phyloP scores from a whole-genome alignment of 2,797 vertebrate species.

The Hafferia zeledoni region DNA sequence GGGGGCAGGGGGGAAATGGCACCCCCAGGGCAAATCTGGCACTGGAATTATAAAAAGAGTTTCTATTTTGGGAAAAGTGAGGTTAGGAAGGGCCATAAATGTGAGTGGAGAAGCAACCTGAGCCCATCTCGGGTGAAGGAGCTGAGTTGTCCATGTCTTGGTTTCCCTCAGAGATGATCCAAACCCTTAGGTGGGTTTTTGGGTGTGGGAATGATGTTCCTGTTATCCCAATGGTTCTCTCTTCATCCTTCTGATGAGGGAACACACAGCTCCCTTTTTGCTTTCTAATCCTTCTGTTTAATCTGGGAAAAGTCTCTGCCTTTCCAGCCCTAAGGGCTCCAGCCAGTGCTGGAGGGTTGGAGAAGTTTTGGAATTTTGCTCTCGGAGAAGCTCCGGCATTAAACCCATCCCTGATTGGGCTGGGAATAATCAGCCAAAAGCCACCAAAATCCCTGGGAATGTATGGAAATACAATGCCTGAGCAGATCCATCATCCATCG shows the following conservation, averaged over 20 bases:
- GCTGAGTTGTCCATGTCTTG: not conserved
- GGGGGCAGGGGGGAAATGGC: not conserved
- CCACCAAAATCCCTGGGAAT: not conserved
- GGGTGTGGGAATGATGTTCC: not conserved
- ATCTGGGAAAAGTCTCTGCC: not conserved
- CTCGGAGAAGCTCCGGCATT: accelerated
- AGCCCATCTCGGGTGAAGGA: not conserved
- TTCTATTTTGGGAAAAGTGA: conserved; percentile 17
- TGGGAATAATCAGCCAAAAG: not conserved
- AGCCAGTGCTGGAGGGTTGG: not conserved
- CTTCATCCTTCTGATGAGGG: not conserved
- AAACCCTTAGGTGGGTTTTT: not conserved
- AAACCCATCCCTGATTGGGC: accelerated
- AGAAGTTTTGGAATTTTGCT: not conserved
- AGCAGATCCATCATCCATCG: accelerated
- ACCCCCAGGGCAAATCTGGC: not conserved
- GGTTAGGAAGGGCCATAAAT: not conserved
- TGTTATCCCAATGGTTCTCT: not conserved
- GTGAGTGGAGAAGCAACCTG: not conserved
- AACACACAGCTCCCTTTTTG: not conserved
- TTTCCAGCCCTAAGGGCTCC: accelerated
- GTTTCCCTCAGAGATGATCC: not conserved
- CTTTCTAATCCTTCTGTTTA: not conserved
- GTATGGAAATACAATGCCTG: accelerated
- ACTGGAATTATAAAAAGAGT: not conserved